These are phyloP conservation scores for Prenolepis imparis DNA, from an alignment of 2,888 invertebrate species.

Conservation along the genomic window DNA sequence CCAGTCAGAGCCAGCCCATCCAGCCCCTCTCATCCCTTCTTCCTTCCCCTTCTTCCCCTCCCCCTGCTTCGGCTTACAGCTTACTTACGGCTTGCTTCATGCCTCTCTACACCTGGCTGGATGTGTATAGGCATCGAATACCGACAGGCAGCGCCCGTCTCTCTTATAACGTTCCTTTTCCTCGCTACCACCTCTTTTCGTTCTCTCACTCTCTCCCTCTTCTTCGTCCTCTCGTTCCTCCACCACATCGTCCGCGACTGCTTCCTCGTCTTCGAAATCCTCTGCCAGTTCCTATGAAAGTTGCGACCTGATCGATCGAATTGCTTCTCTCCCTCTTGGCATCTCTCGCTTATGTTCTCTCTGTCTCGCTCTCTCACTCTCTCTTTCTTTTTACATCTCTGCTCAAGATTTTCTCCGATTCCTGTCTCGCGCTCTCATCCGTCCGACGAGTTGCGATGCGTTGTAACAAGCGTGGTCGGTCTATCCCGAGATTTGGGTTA, in stretches of 20 bases:
- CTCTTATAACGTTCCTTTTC: constrained; percentile 33
- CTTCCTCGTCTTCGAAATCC: constrained; percentile 65
- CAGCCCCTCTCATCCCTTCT: background rate
- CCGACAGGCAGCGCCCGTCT: constrained; percentile 67
- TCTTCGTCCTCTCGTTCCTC: background rate
- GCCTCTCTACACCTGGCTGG: constrained; percentile 81
- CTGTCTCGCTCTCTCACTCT: background rate
- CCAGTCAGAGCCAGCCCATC: constrained; percentile 82
- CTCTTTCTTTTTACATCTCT: constrained; percentile 13
- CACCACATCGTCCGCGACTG: constrained; percentile 25
- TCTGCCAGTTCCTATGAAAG: constrained; percentile 69
- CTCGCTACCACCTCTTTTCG: constrained; percentile 25
- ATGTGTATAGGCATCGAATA: constrained; percentile 79
- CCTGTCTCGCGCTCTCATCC: constrained; percentile 45
- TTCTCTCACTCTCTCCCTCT: constrained; percentile 16
- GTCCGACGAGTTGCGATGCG: constrained; percentile 26
- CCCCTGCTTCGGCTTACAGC: constrained; percentile 78
- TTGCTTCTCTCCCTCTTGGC: constrained; percentile 36
- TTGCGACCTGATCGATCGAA: constrained; percentile 73
- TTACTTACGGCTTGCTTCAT: constrained; percentile 81
- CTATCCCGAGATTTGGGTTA: constrained; percentile 63
- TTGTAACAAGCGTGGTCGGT: constrained; percentile 29
- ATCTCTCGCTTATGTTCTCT: constrained; percentile 7
- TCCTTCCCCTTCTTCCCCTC: constrained; percentile 58
- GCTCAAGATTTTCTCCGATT: constrained; percentile 9